Evolutionary conservation across 2,113 vertebrate genomes (phyloP).

Genomic region (Illadopsis cleaveri): DNA sequence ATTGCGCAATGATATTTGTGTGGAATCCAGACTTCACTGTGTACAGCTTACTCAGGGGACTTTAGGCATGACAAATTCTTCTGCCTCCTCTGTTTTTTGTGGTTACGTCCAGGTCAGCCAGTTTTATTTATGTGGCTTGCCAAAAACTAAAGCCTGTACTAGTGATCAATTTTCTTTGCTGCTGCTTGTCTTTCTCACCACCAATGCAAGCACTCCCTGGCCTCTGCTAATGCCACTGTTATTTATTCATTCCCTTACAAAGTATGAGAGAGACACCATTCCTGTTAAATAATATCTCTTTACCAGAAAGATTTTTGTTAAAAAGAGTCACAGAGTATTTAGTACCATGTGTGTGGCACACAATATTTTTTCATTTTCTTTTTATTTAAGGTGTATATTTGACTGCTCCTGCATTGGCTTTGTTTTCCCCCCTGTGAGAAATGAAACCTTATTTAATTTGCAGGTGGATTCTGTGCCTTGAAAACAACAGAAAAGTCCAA

Average conservation of each 20-base stretch:
- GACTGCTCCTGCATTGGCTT: background rate
- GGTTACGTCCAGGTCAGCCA: background rate
- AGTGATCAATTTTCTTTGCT: background rate
- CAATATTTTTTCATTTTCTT: background rate
- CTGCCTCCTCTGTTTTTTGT: background rate
- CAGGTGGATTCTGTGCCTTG: background rate
- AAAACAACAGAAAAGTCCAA: background rate
- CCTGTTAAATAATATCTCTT: background rate
- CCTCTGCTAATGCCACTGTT: background rate
- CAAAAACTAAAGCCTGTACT: background rate
- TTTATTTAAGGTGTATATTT: background rate
- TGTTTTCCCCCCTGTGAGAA: background rate
- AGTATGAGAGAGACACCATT: background rate
- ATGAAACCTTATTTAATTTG: background rate
- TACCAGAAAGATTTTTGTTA: background rate
- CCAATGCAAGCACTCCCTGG: background rate
- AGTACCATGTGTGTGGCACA: background rate
- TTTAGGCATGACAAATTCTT: background rate
- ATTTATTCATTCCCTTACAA: background rate
- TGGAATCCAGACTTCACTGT: background rate
- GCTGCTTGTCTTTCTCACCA: background rate
- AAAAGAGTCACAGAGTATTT: background rate
- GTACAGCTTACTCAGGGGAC: background rate
- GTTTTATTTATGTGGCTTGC: background rate
- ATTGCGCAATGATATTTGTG: background rate